Evolutionary conservation across 2,888 invertebrate genomes (phyloP), one percentile per base, ranked within the genome.

Genomic region (Torymus aiolomorphi): DNA sequence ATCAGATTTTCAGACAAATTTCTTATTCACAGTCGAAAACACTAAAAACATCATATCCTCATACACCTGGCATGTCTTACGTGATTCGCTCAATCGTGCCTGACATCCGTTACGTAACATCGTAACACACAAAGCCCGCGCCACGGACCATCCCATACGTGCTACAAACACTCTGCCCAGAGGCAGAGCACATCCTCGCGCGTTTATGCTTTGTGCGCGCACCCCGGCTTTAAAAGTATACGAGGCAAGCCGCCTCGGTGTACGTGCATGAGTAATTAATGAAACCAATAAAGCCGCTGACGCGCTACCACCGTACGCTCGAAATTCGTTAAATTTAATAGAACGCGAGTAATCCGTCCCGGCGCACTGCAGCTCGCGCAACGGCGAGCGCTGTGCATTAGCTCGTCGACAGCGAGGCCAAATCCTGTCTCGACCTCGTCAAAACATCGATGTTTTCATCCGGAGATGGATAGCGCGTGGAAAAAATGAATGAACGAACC

Each of bases 241-340:
- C 2, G 18, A n/a, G 56, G 12, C 24, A 67, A 74, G 51, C 31
- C 31, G 4, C 12, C 72, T 20, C 61, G 51, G 18, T 14, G n/a
- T 16, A 54, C 57, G 80, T 86, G 88, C 86, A 87, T 87, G 87
- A 87, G 87, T 88, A 88, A 88, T 88, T 88, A 88, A 89, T 88
- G 88, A 88, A 89, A 88, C 88, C 88, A 88, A 89, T 89, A 88
- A 88, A 86, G 85, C 87, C 87, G 83, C 16, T 18, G 57, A 57
- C 56, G 10, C 5, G 24, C 61, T 14, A 14, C 11, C 14, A 65
- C 31, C 61, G 24, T 16, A 14, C 18, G 51, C 84, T 83, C 82
- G 82, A 86, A 87, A 89, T 89, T 88, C 89, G 88, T 89, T 89
- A 89, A 89, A 89, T 88, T 89, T 89, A 89, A 89, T 89, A 89